Evolutionary conservation across 2,888 invertebrate species (phyloP).

Genomic region (Stenoptilia bipunctidactyla): DNA sequence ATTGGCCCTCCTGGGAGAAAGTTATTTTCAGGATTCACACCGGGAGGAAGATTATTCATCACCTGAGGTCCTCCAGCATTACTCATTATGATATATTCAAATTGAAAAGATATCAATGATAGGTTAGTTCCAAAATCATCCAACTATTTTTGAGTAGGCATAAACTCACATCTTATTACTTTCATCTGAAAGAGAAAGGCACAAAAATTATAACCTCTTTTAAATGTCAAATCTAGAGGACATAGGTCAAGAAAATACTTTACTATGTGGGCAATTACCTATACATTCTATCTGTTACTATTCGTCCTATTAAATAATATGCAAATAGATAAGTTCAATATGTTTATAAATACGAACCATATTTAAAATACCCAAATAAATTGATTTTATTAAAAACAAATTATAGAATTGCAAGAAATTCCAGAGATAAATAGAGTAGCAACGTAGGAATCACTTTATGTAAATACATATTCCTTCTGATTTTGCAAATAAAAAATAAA

Average conservation of each 20-base stretch:
- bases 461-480: constrained; percentile 7
- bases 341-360: too few species aligned
- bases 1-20: constrained; percentile 67
- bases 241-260: too few species aligned
- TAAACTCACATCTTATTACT: not conserved
- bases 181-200: constrained; percentile 41
- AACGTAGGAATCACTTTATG: constrained; percentile 21
- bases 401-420: too few species aligned
- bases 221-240: constrained; percentile 36
- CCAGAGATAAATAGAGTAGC: too few species aligned
- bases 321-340: too few species aligned
- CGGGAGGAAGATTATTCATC: constrained; percentile 56
- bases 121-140: constrained; percentile 3
- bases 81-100: constrained; percentile 32
- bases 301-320: too few species aligned
- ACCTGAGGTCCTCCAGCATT: constrained; percentile 41
- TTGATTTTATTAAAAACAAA: too few species aligned
- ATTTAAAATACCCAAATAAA: too few species aligned
- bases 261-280: too few species aligned
- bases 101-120: not conserved
- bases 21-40: constrained; percentile 65
- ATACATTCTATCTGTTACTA: too few species aligned
- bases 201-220: constrained; percentile 26
- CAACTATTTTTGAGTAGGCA: not conserved
- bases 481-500: constrained; percentile 1